phyloP scores from a whole-genome alignment of 1,140 invertebrate genomes.

The Penaeus indicus region DNA sequence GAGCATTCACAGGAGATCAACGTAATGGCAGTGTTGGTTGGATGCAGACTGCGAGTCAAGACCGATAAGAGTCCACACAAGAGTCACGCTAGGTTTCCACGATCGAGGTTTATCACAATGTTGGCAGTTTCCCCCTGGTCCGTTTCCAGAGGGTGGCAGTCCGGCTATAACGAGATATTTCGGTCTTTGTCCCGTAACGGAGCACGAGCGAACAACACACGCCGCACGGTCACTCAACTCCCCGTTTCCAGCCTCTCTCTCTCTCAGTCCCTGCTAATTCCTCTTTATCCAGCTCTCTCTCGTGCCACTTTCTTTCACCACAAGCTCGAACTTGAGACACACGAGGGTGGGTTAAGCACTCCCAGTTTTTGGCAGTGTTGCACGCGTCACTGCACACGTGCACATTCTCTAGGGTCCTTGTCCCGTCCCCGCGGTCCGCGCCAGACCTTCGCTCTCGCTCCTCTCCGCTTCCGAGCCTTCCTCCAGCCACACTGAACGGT shows the following conservation, averaged over 20 bases:
- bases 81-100: not conserved
- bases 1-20: conserved; percentile 57
- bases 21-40: not conserved
- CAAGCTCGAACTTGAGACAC: conserved; percentile 26
- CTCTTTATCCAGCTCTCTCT: not conserved
- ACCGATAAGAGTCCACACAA: too few relatives aligned
- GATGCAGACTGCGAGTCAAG: not conserved
- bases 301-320: not conserved
- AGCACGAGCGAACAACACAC: conserved; percentile 35
- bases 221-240: conserved; percentile 59
- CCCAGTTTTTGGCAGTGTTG: conserved; percentile 42
- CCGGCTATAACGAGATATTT: conserved; percentile 18
- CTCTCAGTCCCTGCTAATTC: not conserved
- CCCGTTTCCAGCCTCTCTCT: not conserved
- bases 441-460: conserved; percentile 43
- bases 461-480: conserved; percentile 37
- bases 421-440: conserved; percentile 52
- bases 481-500: conserved; percentile 54
- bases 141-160: not conserved
- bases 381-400: conserved; percentile 44
- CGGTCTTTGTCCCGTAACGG: conserved; percentile 60
- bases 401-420: conserved; percentile 50
- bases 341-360: conserved; percentile 59
- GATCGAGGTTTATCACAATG: not conserved
- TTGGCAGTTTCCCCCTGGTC: not conserved